These are phyloP conservation scores for Microplitis demolitor DNA, from an alignment of 1,140 invertebrate genomes.

Conservation along the genomic window DNA sequence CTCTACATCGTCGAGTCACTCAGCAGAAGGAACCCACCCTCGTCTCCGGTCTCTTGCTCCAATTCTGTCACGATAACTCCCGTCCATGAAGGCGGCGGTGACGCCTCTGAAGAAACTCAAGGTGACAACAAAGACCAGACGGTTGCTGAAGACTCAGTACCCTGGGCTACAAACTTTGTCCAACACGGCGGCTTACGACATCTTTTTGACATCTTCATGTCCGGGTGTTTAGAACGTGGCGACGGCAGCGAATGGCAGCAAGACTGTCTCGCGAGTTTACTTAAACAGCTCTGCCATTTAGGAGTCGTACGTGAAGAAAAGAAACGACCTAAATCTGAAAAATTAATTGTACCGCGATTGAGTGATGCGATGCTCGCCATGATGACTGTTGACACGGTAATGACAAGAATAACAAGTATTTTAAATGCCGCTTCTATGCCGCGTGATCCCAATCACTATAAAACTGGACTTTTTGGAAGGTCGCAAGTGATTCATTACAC, in stretches of 20 bases:
- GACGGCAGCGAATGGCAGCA: conserved; percentile 90
- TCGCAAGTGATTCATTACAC: conserved; percentile 83
- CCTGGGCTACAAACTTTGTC: conserved; percentile 81
- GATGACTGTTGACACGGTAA: conserved; percentile 82
- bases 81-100: conserved; percentile 56
- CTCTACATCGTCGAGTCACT: conserved; percentile 87
- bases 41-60: conserved; percentile 15
- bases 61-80: conserved; percentile 31
- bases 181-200: conserved; percentile 84
- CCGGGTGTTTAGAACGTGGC: conserved; percentile 68
- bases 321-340: conserved; percentile 64
- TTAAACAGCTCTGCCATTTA: conserved; percentile 84
- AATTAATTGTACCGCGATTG: conserved; percentile 69
- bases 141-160: conserved; percentile 49
- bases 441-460: conserved; percentile 79
- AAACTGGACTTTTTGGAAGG: conserved; percentile 85
- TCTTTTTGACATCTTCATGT: conserved; percentile 91
- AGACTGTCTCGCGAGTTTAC: conserved; percentile 85
- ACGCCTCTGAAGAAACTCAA: conserved; percentile 37
- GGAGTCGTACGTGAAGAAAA: conserved; percentile 70
- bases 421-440: conserved; percentile 82
- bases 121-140: conserved; percentile 37
- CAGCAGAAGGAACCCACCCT: conserved; percentile 46
- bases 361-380: conserved; percentile 77
- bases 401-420: conserved; percentile 83